phyloP scores from a whole-genome alignment of 2,113 vertebrate genomes.

The Actenoides lindsayi region DNA sequence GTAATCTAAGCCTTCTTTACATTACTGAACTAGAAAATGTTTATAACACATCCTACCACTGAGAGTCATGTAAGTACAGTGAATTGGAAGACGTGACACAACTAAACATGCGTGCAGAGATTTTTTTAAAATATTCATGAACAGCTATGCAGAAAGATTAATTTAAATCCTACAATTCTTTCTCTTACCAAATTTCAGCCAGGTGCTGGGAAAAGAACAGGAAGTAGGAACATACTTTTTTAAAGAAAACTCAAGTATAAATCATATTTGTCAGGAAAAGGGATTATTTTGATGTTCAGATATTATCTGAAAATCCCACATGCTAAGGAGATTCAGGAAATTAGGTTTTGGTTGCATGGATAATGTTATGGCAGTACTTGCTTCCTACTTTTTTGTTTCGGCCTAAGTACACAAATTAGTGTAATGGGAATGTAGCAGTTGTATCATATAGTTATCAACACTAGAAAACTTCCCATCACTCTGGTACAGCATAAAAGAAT shows the following conservation, averaged over 20 bases:
- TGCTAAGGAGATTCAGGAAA: background rate
- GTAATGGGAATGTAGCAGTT: background rate
- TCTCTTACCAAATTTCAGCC: background rate
- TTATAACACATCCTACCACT: background rate
- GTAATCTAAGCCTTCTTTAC: background rate
- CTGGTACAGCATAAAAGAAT: background rate
- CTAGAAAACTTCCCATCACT: background rate
- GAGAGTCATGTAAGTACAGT: background rate
- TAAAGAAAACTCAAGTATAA: background rate
- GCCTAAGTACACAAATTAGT: background rate
- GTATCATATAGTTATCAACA: background rate
- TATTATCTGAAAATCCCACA: background rate
- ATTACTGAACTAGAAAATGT: background rate
- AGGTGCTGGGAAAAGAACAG: background rate
- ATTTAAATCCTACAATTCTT: background rate
- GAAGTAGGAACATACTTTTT: background rate
- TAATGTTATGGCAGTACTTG: background rate
- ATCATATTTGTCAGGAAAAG: background rate
- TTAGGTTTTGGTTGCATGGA: background rate
- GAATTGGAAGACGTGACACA: background rate
- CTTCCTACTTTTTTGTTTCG: background rate
- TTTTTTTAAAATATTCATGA: background rate
- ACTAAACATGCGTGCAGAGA: background rate
- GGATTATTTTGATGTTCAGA: background rate
- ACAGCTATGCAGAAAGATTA: background rate